Conservation (phyloP, 1,140 invertebrate species). For the Danaus plexippus region DNA sequence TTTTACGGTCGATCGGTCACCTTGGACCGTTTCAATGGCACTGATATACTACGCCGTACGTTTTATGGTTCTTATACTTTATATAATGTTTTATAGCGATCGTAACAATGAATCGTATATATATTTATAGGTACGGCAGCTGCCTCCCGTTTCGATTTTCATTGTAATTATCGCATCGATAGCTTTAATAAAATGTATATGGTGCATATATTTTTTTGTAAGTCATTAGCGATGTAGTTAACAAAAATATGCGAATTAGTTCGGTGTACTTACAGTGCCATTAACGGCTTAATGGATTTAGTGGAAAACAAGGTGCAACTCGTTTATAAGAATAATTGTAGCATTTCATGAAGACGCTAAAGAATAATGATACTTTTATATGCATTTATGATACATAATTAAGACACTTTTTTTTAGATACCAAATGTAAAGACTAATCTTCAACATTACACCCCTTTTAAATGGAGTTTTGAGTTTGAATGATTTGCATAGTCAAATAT, state of each 20-base stretch:
- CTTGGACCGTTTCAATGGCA: slow-evolving; percentile 18
- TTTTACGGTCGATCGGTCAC: slow-evolving; percentile 8
- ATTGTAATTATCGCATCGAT: slow-evolving; percentile 14
- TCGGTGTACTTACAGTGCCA: no score
- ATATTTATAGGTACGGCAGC: slow-evolving; percentile 23
- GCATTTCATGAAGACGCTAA: no score
- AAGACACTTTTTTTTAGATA: no score
- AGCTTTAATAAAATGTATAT: slow-evolving; percentile 7
- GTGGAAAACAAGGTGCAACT: no score
- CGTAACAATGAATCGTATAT: slow-evolving; percentile 17
- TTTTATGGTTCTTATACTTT: slow-evolving; percentile 24
- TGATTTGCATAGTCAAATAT: no score
- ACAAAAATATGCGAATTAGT: slow-evolving; percentile 8
- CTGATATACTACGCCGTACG: slow-evolving; percentile 13
- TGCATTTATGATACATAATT: no score
- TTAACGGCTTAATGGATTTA: no score
- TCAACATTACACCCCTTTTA: no score
- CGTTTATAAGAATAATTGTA: no score
- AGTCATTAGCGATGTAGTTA: slow-evolving; percentile 12
- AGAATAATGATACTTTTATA: no score
- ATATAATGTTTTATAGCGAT: slow-evolving; percentile 22
- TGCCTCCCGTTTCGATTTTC: slow-evolving; percentile 19
- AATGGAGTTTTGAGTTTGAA: no score
- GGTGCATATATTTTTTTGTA: neutral
- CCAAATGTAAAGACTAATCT: no score